Evolutionary conservation across 2,113 vertebrate species (phyloP).

Genomic region (Neopipo cinnamomea): DNA sequence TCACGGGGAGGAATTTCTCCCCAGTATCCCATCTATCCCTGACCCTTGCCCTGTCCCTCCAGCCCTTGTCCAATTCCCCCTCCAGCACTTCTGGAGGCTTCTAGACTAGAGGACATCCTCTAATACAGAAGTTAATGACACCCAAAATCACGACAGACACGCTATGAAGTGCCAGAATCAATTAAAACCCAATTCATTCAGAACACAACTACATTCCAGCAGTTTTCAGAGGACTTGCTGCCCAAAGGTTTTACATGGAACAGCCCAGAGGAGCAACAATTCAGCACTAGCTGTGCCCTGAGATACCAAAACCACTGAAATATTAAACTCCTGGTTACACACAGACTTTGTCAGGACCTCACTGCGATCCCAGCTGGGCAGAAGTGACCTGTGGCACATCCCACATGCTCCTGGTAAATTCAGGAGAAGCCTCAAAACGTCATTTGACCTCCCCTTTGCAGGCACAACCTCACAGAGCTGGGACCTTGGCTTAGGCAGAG

Average conservation of each 20-base stretch:
- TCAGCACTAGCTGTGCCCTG: accelerated
- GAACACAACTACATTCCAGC: background rate
- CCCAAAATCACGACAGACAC: background rate
- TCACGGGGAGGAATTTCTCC: background rate
- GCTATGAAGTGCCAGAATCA: accelerated
- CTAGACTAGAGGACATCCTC: background rate
- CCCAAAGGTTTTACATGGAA: background rate
- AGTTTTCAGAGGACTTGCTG: background rate
- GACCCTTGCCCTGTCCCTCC: background rate
- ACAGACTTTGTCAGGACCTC: background rate
- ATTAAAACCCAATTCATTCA: background rate
- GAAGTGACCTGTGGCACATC: background rate
- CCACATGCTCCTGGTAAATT: background rate
- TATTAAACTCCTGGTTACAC: background rate
- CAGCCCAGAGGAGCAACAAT: background rate
- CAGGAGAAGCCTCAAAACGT: background rate
- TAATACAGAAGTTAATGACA: accelerated
- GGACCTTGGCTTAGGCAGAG: background rate
- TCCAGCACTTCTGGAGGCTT: background rate
- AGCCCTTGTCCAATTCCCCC: background rate
- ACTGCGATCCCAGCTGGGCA: accelerated
- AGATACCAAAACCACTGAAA: background rate
- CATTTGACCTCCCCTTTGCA: no score
- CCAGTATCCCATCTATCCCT: background rate
- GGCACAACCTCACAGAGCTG: background rate